Evolutionary conservation across 2,888 invertebrate species (phyloP).

Genomic region (Ellobium chinense): DNA sequence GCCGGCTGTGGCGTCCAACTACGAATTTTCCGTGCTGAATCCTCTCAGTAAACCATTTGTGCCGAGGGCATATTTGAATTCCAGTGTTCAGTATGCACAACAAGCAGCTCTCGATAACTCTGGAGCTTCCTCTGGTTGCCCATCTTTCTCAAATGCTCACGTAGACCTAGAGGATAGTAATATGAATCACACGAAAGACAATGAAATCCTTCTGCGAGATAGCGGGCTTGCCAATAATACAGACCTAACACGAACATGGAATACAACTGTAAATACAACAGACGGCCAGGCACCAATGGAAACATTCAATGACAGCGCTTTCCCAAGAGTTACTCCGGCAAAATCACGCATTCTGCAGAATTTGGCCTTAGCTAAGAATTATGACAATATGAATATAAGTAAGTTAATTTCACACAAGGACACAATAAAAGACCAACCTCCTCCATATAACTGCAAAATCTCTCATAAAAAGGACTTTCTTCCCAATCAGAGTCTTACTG

Average conservation of each 20-base stretch:
- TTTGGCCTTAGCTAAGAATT: background rate
- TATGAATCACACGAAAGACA: background rate
- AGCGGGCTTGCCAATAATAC: background rate
- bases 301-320: background rate
- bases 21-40: background rate
- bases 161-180: background rate
- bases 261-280: background rate
- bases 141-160: background rate
- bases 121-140: background rate
- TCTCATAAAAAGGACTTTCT: conserved; percentile 5
- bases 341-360: background rate
- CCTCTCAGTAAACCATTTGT: conserved; percentile 22
- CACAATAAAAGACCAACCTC: background rate
- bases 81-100: background rate
- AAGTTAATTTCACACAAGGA: background rate
- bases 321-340: background rate
- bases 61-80: background rate
- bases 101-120: too few relatives aligned
- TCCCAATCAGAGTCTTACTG: background rate
- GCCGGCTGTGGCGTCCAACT: too few relatives aligned
- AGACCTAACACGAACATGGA: background rate
- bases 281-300: background rate
- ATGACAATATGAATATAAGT: background rate
- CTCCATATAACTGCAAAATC: background rate
- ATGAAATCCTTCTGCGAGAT: background rate